Evolutionary conservation across 1,140 invertebrate species (phyloP).

Genomic region (Holotrichia oblita): DNA sequence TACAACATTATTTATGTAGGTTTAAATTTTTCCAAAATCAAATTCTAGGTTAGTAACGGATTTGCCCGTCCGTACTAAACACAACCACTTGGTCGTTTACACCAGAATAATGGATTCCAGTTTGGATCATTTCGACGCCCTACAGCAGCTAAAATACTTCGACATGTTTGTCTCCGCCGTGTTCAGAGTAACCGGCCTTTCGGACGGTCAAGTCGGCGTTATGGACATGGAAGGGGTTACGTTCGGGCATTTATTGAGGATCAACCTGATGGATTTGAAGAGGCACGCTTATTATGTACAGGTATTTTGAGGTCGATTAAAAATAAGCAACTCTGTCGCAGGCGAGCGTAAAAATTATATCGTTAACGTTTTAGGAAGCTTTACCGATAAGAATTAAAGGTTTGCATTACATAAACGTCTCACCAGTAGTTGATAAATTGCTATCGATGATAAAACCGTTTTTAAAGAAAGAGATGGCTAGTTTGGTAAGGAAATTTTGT

Average conservation of each 20-base stretch:
- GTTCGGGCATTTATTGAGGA: constrained; percentile 67
- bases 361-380: neutral
- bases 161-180: constrained; percentile 66
- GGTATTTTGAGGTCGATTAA: constrained; percentile 54
- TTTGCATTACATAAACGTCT: neutral
- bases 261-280: constrained; percentile 67
- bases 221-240: constrained; percentile 68
- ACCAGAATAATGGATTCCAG: constrained; percentile 65
- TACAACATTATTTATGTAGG: neutral
- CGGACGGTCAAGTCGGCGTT: constrained; percentile 66
- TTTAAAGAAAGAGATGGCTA: constrained; percentile 2
- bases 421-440: neutral
- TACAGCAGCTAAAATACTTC: constrained; percentile 62
- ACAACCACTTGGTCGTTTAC: constrained; percentile 67
- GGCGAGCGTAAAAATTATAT: too few relatives aligned
- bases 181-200: constrained; percentile 63
- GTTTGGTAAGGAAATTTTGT: neutral
- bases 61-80: constrained; percentile 63
- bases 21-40: neutral
- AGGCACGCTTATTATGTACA: constrained; percentile 72
- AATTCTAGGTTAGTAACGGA: constrained; percentile 49
- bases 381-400: neutral
- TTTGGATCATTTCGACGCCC: constrained; percentile 67
- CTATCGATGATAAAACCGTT: neutral
- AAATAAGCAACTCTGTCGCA: too few relatives aligned